phyloP scores from a whole-genome alignment of 1,140 invertebrate species.

The Nasonia giraulti region DNA sequence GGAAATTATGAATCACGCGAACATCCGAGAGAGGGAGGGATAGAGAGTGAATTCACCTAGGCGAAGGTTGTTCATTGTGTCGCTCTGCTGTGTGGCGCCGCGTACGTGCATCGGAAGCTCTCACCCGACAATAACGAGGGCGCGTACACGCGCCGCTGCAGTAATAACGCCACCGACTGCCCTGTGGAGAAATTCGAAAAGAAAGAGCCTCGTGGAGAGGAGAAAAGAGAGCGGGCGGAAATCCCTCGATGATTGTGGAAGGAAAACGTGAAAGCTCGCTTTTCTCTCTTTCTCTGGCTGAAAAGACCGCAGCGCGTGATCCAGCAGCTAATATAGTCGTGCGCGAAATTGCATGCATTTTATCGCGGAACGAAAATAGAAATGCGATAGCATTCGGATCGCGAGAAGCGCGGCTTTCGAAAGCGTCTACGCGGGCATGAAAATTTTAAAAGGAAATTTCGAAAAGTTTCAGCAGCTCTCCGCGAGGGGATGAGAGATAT shows the following conservation, averaged over 20 bases:
- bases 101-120: conserved; percentile 19
- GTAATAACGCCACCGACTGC: too few relatives aligned
- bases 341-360: background rate
- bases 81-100: background rate
- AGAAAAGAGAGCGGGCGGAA: background rate
- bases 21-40: background rate
- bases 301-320: background rate
- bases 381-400: too few relatives aligned
- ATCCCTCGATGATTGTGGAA: background rate
- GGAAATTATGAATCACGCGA: conserved; percentile 23
- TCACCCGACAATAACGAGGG: conserved; percentile 2
- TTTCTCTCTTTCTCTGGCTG: background rate
- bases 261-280: background rate
- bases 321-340: background rate
- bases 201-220: background rate
- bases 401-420: background rate
- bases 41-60: background rate
- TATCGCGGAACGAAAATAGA: too few relatives aligned
- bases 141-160: background rate
- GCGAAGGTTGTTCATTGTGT: conserved; percentile 1
- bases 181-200: background rate
- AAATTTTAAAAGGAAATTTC: background rate
- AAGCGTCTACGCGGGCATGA: background rate
- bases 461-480: background rate
- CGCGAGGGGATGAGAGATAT: background rate